phyloP scores from a whole-genome alignment of 2,888 invertebrate species.

The Pammene aurita region DNA sequence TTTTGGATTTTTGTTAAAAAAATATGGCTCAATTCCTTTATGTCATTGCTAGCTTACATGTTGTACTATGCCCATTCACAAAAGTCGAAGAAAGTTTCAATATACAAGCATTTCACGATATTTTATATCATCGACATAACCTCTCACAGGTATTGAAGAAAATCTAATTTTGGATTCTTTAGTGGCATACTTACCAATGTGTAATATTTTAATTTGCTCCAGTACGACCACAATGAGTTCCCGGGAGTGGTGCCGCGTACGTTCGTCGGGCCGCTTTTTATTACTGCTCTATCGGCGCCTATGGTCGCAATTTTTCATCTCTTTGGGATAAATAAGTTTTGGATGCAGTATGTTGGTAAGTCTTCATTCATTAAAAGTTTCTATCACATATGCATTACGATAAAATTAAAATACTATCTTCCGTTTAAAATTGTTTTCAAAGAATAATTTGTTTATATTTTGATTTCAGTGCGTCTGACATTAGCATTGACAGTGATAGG shows the following conservation, averaged over 20 bases:
- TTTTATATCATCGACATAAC: slow-evolving; percentile 94
- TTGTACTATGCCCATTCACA: slow-evolving; percentile 96
- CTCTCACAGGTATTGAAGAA: slow-evolving; percentile 87
- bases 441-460: slow-evolving; percentile 29
- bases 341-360: slow-evolving; percentile 93
- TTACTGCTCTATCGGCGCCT: slow-evolving; percentile 91
- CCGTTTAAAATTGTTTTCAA: not conserved
- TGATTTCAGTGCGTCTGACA: slow-evolving; percentile 89
- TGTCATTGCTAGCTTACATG: slow-evolving; percentile 89
- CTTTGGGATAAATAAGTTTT: slow-evolving; percentile 90
- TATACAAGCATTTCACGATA: slow-evolving; percentile 98
- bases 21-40: slow-evolving; percentile 89
- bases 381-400: not conserved
- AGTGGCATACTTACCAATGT: slow-evolving; percentile 52
- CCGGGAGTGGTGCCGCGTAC: slow-evolving; percentile 99
- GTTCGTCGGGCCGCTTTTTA: slow-evolving; percentile 94
- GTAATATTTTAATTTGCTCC: slow-evolving; percentile 64
- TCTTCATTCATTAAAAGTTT: not conserved
- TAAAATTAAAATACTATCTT: not conserved
- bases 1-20: slow-evolving; percentile 50
- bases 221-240: slow-evolving; percentile 99
- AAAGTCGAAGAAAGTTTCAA: slow-evolving; percentile 99
- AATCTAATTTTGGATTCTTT: slow-evolving; percentile 78
- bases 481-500: slow-evolving; percentile 90
- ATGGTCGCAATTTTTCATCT: slow-evolving; percentile 86